These are phyloP conservation scores for Murina feae DNA, from an alignment of 2,113 vertebrate species.

Conservation along the genomic window DNA sequence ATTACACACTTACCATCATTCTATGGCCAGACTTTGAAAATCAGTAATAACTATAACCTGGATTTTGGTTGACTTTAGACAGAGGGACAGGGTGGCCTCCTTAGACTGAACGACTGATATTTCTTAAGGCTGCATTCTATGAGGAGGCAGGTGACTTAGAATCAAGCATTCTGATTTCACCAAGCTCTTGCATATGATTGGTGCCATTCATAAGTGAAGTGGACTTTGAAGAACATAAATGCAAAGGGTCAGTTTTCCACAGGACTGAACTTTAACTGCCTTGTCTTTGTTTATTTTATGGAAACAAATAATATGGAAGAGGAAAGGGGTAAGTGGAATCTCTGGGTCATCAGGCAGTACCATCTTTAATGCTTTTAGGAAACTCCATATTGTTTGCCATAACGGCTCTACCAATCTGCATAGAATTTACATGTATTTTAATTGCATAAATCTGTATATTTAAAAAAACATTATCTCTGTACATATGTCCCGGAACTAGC, in stretches of 20 bases:
- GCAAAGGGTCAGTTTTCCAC: background rate
- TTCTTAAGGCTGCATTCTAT: background rate
- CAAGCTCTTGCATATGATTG: background rate
- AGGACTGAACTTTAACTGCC: background rate
- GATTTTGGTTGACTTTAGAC: background rate
- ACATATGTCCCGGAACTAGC: background rate
- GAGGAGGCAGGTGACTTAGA: background rate
- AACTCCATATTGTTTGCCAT: background rate
- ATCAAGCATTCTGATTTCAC: background rate
- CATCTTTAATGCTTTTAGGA: background rate
- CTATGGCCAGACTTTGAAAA: background rate
- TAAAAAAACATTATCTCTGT: background rate
- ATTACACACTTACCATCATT: background rate
- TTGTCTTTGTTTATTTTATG: background rate
- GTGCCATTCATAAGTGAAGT: background rate
- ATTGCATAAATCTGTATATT: background rate
- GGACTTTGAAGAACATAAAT: background rate
- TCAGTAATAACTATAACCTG: background rate
- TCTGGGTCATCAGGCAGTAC: background rate
- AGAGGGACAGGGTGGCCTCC: background rate
- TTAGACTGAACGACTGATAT: background rate
- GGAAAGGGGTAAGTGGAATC: background rate
- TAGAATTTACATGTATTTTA: background rate
- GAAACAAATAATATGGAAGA: background rate
- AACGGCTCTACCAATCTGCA: background rate